Base-by-base conservation (phyloP, 2,797 vertebrate genomes). In the Brotula barbata region DNA sequence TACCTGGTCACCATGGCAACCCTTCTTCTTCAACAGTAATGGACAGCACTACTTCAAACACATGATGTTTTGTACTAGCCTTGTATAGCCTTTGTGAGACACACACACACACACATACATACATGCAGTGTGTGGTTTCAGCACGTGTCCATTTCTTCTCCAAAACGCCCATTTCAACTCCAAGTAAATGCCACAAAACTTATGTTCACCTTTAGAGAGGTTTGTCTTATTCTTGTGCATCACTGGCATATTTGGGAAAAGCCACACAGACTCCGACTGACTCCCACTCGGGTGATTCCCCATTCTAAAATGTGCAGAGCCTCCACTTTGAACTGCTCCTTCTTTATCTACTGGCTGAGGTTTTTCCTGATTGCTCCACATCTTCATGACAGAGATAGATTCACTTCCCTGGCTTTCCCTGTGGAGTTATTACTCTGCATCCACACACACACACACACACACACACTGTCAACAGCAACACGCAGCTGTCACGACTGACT, bases 1-100 rank as follows among this genome's bases (percentile, higher is more conserved):
- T 47, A 76, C 71, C 76, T 76, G 78, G 78, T 85, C 72, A 69
- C 84, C 82, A 85, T 89, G 73, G 83, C 83, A 88, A 88, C 85
- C 33, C 62, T 31, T 73, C 53, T 69, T 58, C 68, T 59, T 78
- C 71, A 76, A 45, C 41, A 60, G 42, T 55, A 73, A 73, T 23
- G 51, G 58, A 53, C 68, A 49, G 58, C 71, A 58, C 8, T 28
- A n/a, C n/a, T n/a, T n/a, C n/a, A n/a, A n/a, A n/a, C n/a, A n/a
- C n/a, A n/a, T n/a, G n/a, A n/a, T n/a, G n/a, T n/a, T n/a, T n/a
- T n/a, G n/a, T n/a, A n/a, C n/a, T n/a, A n/a, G n/a, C n/a, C n/a
- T n/a, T n/a, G n/a, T n/a, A n/a, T n/a, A n/a, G n/a, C n/a, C n/a
- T n/a, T n/a, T n/a, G n/a, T n/a, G n/a, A n/a, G n/a, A n/a, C n/a